Evolutionary conservation across 2,113 vertebrate species (phyloP).

Genomic region (Platichthys stellatus): DNA sequence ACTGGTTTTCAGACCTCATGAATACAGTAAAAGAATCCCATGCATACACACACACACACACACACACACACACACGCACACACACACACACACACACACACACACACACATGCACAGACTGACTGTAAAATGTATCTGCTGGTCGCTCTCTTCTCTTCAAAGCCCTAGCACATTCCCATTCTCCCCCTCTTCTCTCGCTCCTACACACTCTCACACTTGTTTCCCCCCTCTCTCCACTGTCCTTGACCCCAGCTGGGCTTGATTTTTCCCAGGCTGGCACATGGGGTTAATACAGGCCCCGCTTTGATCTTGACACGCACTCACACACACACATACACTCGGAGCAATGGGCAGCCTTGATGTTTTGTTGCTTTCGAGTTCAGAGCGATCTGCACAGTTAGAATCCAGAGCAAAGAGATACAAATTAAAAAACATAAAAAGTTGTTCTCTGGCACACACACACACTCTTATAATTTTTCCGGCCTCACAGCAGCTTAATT

Average conservation of each 20-base stretch:
- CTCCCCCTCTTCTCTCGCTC: slow-evolving; percentile 43
- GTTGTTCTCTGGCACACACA: background rate
- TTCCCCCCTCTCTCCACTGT: slow-evolving; percentile 63
- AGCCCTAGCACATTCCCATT: slow-evolving; percentile 59
- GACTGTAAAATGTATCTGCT: slow-evolving; percentile 49
- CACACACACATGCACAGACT: background rate
- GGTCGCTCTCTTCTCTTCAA: slow-evolving; percentile 64
- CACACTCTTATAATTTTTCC: background rate
- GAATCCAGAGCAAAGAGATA: slow-evolving; percentile 8
- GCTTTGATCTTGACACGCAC: slow-evolving; percentile 66
- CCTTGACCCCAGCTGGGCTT: slow-evolving; percentile 81
- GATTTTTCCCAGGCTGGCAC: slow-evolving; percentile 80
- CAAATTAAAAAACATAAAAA: slow-evolving; percentile 20
- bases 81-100: background rate
- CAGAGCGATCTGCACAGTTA: slow-evolving; percentile 28
- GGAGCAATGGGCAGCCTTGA: slow-evolving; percentile 55
- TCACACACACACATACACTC: slow-evolving; percentile 21
- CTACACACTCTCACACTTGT: slow-evolving; percentile 58
- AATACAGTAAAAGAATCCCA: background rate
- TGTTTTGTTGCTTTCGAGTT: slow-evolving; percentile 55
- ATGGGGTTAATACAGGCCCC: slow-evolving; percentile 77
- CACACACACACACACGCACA: background rate
- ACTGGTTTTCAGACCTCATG: background rate
- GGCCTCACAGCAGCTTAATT: background rate
- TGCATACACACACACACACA: background rate